Base-by-base conservation (phyloP, 2,888 invertebrate genomes). In the Protula sp. region DNA sequence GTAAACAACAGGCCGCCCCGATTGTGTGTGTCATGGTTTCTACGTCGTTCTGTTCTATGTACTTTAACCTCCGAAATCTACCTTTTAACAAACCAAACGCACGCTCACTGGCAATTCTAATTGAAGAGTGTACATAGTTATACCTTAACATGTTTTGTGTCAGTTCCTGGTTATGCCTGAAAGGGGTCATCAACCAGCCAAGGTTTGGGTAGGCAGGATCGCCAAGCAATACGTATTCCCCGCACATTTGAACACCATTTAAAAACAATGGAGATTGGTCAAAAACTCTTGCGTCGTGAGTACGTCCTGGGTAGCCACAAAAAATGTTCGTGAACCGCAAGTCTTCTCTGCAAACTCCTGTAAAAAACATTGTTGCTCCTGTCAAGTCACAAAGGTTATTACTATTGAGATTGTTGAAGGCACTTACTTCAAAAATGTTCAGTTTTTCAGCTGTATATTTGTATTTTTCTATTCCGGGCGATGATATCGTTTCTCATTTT, bases 31-130 rank as follows among this genome's bases (percentile, higher is more conserved):
- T 27, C n/a, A 28, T 56, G 26, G 9, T 24, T 9, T n/a, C 29
- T 5, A 56, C 48, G 28, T 24, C n/a, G 3, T 14, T 56, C 5
- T 48, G 56, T 5, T 56, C n/a, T 3, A 56, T 26, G 24, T 24
- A 48, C 27, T 48, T 14, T 5, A 60, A 47, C 29, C 51, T 24
- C 9, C 27, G 19, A 52, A 64, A 65, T 55, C 62, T 64, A 27
- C 57, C 54, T 54, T 65, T 64, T 31, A 65, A 38, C 4, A 61
- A 27, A 14, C 45, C 57, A 56, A 65, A 62, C 14, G 63, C 58
- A 3, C 57, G 38, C 51, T 65, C 65, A 3, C 61, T 47, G 3
- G 27, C 53, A 24, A 29, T 47, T n/a, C 57, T 61, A 24, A 55
- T 30, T 31, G 54, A 29, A 1, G 51, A 30, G 4, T 54, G 57